These are phyloP conservation scores for Diachasmimorpha longicaudata DNA, from an alignment of 1,140 invertebrate genomes.

Conservation along the genomic window DNA sequence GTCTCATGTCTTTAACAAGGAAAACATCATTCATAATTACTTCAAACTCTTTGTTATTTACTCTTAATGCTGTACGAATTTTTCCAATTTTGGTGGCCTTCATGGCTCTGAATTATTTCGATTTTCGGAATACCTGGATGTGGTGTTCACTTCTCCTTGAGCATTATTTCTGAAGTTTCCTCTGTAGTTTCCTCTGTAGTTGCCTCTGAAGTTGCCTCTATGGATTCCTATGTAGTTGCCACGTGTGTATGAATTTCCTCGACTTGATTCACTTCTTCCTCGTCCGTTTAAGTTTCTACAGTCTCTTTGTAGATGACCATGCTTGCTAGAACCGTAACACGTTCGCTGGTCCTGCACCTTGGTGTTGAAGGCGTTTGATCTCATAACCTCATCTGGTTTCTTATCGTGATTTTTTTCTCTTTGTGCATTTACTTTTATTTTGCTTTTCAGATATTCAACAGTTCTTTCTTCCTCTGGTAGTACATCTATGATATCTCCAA, in stretches of 20 bases:
- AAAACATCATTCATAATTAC: constrained; percentile 29
- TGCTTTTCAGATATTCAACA: constrained; percentile 23
- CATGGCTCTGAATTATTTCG: constrained; percentile 20
- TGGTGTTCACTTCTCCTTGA: constrained; percentile 3
- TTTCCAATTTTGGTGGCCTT: constrained; percentile 35
- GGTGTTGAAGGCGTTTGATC: constrained; percentile 20
- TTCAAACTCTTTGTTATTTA: constrained; percentile 21
- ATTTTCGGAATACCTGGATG: not conserved
- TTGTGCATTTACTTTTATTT: constrained; percentile 21
- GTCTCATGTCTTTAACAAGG: constrained; percentile 31
- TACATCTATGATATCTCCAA: constrained; percentile 40
- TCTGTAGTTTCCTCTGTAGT: constrained; percentile 19
- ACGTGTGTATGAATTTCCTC: not conserved
- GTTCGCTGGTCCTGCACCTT: constrained; percentile 7
- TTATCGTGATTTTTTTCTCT: not conserved
- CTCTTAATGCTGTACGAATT: constrained; percentile 25
- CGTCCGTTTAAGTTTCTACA: not conserved
- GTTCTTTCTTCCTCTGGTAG: constrained; percentile 19
- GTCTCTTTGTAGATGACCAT: constrained; percentile 22
- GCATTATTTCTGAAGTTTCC: too few relatives aligned
- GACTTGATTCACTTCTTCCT: not conserved
- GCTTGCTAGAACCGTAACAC: constrained; percentile 21
- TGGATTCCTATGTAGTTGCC: not conserved
- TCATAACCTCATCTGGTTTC: not conserved
- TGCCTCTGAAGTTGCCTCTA: constrained; percentile 20